Percentiles rank a stretch among this genome's conserved stretches.
Conservation (phyloP, 2,797 vertebrate genomes). For the Tangara arthus region DNA sequence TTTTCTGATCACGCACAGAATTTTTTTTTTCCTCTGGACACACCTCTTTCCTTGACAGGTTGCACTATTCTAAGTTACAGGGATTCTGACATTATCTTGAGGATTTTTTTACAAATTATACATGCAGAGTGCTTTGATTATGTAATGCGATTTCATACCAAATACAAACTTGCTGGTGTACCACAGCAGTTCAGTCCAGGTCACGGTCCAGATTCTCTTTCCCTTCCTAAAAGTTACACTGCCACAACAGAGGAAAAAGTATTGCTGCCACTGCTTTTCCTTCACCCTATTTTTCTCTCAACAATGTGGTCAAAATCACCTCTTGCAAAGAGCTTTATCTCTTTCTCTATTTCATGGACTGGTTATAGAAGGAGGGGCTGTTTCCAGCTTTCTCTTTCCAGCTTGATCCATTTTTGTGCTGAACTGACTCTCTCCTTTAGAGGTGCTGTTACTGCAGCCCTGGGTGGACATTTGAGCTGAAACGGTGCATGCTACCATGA, state of each 20-base stretch:
- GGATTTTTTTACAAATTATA: neutral
- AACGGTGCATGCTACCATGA: neutral
- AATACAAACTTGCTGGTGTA: neutral
- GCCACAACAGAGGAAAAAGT: neutral
- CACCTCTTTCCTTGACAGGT: constrained; percentile 44
- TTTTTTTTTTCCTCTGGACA: constrained; percentile 23
- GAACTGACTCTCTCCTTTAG: neutral
- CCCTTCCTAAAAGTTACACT: neutral
- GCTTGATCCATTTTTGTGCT: neutral
- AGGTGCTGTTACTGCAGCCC: neutral
- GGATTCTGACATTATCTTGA: neutral
- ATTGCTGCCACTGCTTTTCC: neutral
- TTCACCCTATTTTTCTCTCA: neutral
- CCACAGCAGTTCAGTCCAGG: neutral
- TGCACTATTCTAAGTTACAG: constrained; percentile 26
- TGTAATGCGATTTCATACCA: neutral
- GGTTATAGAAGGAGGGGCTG: neutral
- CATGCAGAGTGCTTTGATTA: neutral
- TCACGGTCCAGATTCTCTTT: constrained; percentile 30
- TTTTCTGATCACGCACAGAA: constrained; percentile 42
- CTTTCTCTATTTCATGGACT: neutral
- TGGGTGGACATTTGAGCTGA: neutral
- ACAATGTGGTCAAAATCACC: neutral
- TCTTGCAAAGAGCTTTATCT: neutral
- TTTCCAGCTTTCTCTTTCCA: neutral